Evolutionary conservation across 2,797 vertebrate genomes (phyloP), one percentile per base, ranked within the genome.

Genomic region (Oreonectes daqikongensis): DNA sequence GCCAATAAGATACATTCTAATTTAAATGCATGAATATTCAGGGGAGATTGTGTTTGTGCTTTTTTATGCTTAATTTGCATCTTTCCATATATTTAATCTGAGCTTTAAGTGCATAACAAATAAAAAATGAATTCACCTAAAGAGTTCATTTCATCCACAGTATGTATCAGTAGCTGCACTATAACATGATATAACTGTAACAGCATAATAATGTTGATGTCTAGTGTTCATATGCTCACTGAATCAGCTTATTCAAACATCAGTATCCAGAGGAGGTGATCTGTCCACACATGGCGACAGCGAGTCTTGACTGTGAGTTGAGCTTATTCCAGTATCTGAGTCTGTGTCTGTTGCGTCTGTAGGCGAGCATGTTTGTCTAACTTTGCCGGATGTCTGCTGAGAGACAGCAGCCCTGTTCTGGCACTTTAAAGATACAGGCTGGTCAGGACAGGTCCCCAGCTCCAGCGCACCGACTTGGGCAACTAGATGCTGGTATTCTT

Each of bases 251-350:
- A 18, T 46, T 79, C 63, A 93, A 60, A 93, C 90, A 46, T 93
- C 92, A 6, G 91, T 91, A 83, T 93, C 91, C 85, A 90, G 79
- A 0, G 90, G 90, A 12, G 88, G 91, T 24, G 82, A 87, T 66
- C 89, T 85, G 35, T 97, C 95, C 1, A 93, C 90, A 78, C 89
- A 88, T 0, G 94, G 90, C 8, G 93, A 95, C 86, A 98, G 92
- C 0, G 96, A 99, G 89, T 99, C 97, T 86, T 98, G 97, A 84
- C 97, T 98, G 87, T 98, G 95, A n/a, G 95, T 96, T 65, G 97
- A 99, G 81, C 97, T 99, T 82, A 99, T 98, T 46, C 97, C 97
- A 0, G 97, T 99, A 90, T 99, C 97, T 2, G 97, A 99, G 90
- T 98, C 97, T 5, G 97, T 99, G 85, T 99, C 97, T 0, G 95